These are phyloP conservation scores for Anoplophora glabripennis DNA, from an alignment of 1,140 invertebrate genomes.

Conservation along the genomic window DNA sequence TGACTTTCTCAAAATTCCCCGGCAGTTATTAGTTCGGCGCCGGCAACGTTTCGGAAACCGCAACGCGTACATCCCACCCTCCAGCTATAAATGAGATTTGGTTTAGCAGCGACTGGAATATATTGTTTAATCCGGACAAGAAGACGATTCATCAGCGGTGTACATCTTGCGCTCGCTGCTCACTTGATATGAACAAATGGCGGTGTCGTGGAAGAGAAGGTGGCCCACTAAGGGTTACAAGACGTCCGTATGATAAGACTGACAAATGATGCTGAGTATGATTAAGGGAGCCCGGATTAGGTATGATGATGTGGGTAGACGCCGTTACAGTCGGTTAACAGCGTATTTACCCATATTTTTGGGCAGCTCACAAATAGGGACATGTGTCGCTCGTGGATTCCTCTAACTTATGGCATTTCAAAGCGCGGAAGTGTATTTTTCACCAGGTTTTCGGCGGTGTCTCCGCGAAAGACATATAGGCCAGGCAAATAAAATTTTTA, in stretches of 20 bases:
- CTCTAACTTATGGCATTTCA: too few species aligned
- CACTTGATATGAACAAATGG: conserved; percentile 21
- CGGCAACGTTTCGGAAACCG: not conserved
- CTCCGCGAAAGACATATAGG: too few species aligned
- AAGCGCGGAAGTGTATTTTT: too few species aligned
- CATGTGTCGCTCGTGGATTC: too few species aligned
- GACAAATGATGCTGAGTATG: conserved; percentile 31
- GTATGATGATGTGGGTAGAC: too few species aligned
- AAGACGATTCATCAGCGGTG: conserved; percentile 13
- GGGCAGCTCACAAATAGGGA: too few species aligned
- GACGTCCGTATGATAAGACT: conserved; percentile 27
- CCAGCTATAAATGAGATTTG: conserved; percentile 14
- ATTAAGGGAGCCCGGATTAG: conserved; percentile 16
- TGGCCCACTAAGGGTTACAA: conserved; percentile 22
- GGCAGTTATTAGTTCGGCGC: too few species aligned
- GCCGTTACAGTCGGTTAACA: too few species aligned
- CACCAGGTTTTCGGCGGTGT: too few species aligned
- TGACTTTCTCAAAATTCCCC: too few species aligned
- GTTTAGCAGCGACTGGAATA: conserved; percentile 17
- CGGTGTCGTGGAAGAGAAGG: conserved; percentile 15
- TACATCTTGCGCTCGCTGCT: conserved; percentile 6
- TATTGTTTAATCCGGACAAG: conserved; percentile 10
- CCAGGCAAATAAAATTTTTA: too few species aligned
- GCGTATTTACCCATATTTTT: too few species aligned
- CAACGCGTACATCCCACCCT: not conserved